These are phyloP conservation scores for Anastrepha obliqua DNA, from an alignment of 1,140 invertebrate species.

Conservation along the genomic window DNA sequence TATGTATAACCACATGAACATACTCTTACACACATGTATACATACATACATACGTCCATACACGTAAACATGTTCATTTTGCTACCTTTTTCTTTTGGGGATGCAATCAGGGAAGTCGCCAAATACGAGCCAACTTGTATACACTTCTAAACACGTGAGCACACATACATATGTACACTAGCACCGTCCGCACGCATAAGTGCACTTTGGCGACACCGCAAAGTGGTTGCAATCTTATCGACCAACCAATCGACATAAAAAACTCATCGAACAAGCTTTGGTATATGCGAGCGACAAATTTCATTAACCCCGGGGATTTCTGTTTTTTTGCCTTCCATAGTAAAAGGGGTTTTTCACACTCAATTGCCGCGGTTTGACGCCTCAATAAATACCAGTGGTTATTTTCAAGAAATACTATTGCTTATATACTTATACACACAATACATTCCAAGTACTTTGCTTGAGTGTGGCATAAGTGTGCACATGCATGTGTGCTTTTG, in stretches of 20 bases:
- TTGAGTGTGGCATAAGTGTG: background rate
- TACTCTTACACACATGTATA: no score
- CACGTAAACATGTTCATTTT: no score
- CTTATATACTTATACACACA: constrained; percentile 11
- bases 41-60: no score
- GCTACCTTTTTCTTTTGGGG: background rate
- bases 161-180: background rate
- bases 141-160: background rate
- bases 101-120: constrained; percentile 54
- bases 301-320: constrained; percentile 29
- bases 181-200: constrained; percentile 42
- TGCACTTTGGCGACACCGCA: constrained; percentile 49
- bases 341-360: constrained; percentile 65
- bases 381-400: constrained; percentile 61
- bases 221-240: constrained; percentile 42
- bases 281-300: constrained; percentile 17
- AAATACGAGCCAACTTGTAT: background rate
- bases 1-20: no score
- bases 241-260: constrained; percentile 22
- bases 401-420: constrained; percentile 40
- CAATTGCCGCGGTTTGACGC: constrained; percentile 72
- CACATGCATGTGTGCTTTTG: background rate
- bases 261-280: background rate
- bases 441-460: background rate
- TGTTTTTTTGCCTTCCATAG: background rate